Conservation (phyloP, 2,113 vertebrate genomes). For the Proterorhinus semilunaris region DNA sequence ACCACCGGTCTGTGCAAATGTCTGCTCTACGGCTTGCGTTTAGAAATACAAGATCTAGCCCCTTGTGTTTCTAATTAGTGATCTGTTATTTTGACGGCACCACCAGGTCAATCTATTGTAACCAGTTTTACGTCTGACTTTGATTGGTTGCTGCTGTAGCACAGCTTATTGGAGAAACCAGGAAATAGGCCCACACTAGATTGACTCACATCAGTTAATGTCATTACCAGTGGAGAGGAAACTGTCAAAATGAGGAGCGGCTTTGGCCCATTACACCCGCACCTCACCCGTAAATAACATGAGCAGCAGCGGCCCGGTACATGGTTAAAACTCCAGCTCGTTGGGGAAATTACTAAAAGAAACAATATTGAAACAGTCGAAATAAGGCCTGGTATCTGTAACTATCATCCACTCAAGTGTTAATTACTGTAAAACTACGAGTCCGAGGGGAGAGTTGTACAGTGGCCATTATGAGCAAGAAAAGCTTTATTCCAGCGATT, state of each 20-base stretch:
- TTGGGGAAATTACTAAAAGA: conserved; percentile 45
- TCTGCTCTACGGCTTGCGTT: not conserved
- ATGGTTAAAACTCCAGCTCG: conserved; percentile 35
- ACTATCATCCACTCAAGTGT: conserved; percentile 12
- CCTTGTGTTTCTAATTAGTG: not conserved
- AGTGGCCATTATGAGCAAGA: conserved; percentile 17
- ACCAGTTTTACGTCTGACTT: conserved; percentile 36
- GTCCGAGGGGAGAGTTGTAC: conserved; percentile 19
- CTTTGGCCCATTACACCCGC: conserved; percentile 39
- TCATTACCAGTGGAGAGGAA: conserved; percentile 55
- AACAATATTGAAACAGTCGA: conserved; percentile 33
- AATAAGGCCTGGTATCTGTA: not conserved
- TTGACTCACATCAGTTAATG: conserved; percentile 62
- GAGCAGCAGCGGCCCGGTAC: conserved; percentile 17
- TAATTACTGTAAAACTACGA: conserved; percentile 11
- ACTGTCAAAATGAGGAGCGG: conserved; percentile 68
- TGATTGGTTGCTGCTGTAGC: conserved; percentile 35
- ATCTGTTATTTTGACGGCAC: conserved; percentile 17
- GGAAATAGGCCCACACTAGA: conserved; percentile 56
- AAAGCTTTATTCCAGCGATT: not conserved
- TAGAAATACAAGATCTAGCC: not conserved
- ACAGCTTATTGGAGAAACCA: conserved; percentile 27
- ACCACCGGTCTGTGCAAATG: too few relatives aligned
- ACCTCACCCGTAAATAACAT: conserved; percentile 30
- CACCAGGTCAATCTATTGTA: conserved; percentile 38